phyloP scores from a whole-genome alignment of 30 jellyfish, hydroid and myxozoan species.

The Nemopilema nomurai region DNA sequence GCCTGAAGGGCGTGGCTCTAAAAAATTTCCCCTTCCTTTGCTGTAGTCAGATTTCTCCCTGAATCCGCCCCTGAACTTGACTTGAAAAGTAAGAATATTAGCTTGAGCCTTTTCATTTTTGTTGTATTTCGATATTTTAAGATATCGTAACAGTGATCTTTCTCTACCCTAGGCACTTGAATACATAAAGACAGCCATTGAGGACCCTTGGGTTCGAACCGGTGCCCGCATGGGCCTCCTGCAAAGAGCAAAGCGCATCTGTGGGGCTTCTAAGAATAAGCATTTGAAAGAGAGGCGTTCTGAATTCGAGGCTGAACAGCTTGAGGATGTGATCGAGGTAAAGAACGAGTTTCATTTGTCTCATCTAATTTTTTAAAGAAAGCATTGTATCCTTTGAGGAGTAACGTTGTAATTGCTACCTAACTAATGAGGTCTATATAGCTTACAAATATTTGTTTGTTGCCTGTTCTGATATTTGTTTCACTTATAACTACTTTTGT shows the following conservation, averaged over 20 bases:
- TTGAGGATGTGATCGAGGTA: conserved; percentile 38
- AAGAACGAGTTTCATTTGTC: neutral
- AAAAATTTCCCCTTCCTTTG: too few relatives aligned
- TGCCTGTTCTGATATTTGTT: too few relatives aligned
- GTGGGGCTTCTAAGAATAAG: conserved; percentile 36
- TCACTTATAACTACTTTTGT: too few relatives aligned
- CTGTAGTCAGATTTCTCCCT: too few relatives aligned
- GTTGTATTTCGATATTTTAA: neutral
- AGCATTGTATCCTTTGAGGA: neutral
- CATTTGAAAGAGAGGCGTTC: conserved; percentile 18
- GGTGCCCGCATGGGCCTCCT: conserved; percentile 68
- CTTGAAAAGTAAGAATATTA: too few relatives aligned
- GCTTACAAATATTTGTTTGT: neutral
- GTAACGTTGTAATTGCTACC: too few relatives aligned
- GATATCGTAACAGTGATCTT: neutral
- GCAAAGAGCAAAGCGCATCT: conserved; percentile 66
- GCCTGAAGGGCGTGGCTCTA: too few relatives aligned
- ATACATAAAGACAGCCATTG: conserved; percentile 60
- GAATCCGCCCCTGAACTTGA: too few relatives aligned
- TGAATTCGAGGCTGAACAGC: conserved; percentile 32
- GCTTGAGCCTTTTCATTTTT: neutral
- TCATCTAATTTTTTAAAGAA: neutral
- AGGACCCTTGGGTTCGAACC: conserved; percentile 81
- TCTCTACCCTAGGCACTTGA: conserved; percentile 51
- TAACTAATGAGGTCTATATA: too few relatives aligned